Base-by-base conservation (phyloP, 1,140 invertebrate species). In the Paraescarpia echinospica region DNA sequence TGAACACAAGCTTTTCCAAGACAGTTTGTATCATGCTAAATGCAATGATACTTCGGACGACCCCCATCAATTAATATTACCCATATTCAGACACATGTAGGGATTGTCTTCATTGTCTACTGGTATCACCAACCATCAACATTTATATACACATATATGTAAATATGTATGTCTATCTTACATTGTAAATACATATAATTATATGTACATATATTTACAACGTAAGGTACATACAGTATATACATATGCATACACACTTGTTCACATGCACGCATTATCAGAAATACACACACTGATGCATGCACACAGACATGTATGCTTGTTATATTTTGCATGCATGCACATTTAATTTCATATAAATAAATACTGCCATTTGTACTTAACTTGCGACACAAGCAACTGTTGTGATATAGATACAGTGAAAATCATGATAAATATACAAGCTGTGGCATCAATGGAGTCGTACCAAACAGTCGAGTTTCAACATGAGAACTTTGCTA, bases 121-220 rank as follows among this genome's bases (percentile, higher is more conserved):
- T 77, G 59, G 59, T 77, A 77, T 77, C 59, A 77, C 59, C 59
- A 77, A 1, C 59, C 59, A 77, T 77, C 59, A 77, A 77, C 59
- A 5, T 77, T 77, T 77, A 77, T 77, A 77, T 77, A 77, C 59
- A 77, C 22, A 0, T 18, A 77, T 5, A 27, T 77, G 27, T 77
- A 77, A 6, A 77, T 0, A 77, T 27, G 22, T 0, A 77, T 51
- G 18, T 0, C 8, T 51, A 51, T 1, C 9, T 89, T 12, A 0
- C 8, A 22, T 8, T 33, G 89, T 89, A 33, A 1, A 90, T 27
- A 35, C 18, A 90, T 35, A 90, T 90, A 90, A 9, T 9, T 90
- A 90, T 90, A 90, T 90, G n/a, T 90, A 90, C n/a, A 90, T 90
- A 90, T 90, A 90, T 90, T n/a, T n/a, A n/a, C n/a, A n/a, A n/a